Base-by-base conservation (phyloP, 2,113 vertebrate genomes). In the Synchiropus splendidus region DNA sequence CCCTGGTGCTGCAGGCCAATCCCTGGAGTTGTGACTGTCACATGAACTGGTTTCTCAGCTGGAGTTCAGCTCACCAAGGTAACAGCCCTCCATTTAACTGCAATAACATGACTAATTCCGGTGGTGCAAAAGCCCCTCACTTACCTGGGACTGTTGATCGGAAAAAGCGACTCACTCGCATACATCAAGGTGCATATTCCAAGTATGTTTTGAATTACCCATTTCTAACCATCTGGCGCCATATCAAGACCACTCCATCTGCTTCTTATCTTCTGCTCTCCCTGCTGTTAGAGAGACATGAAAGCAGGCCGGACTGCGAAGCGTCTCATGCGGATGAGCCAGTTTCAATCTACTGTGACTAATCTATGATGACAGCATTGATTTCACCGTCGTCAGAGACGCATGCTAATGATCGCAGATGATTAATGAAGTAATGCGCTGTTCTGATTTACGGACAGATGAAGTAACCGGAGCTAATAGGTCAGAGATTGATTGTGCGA, bases 1-100 rank as follows among this genome's bases (percentile, higher is more conserved):
- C 77, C 27, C 66, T 97, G n/a, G 82, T 77, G 31, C 80, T 97
- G 59, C 88, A 92, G 13, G 87, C 77, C 1, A 98, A 98, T 54
- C 94, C 89, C 0, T 98, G 91, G 94, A 67, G 75, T 10, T 98
- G 94, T 34, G 91, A 90, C 70, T 98, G 94, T 36, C 59, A 50
- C 1, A 77, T 97, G 66, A 71, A 59, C 9, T 89, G 90, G 89
- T 16, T 96, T 0, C 77, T 81, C 36, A 39, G 75, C 10, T 97
- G 94, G 94, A 85, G 48, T 31, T 66, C 81, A 9, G 48, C 48
- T 32, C 77, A 87, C 52, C 64, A 72, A 87, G 92, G 92, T 94
- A 72, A 80, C 14, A 33, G 5, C 15, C 5, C 33, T n/a, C 1
- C 16, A 10, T 45, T 3, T 48, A 30, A 27, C 21, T 4, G 21